Conservation (phyloP, 2,888 invertebrate genomes). For the Biston stratarius region DNA sequence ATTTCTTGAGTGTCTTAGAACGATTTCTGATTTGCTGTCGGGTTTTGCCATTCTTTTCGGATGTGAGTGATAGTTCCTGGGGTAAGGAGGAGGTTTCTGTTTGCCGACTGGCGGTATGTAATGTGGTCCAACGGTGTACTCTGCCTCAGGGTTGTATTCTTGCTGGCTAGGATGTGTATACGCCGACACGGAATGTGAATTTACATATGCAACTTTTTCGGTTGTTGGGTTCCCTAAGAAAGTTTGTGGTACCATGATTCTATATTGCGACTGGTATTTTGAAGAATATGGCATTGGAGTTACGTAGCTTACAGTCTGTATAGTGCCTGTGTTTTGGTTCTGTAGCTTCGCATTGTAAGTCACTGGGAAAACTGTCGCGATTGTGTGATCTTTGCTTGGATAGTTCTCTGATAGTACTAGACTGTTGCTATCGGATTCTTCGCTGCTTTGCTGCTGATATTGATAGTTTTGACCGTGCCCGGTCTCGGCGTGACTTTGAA, state of each 20-base stretch:
- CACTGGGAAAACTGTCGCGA: constrained; percentile 81
- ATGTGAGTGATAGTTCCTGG: constrained; percentile 75
- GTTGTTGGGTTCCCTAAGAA: constrained; percentile 64
- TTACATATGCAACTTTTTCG: constrained; percentile 76
- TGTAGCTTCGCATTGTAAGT: constrained; percentile 62
- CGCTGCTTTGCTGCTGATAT: constrained; percentile 64
- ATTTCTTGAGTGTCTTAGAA: constrained; percentile 53
- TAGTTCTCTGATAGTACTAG: constrained; percentile 85
- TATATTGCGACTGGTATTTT: constrained; percentile 75
- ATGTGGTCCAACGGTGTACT: constrained; percentile 65
- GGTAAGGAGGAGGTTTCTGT: constrained; percentile 67
- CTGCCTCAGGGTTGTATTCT: constrained; percentile 66
- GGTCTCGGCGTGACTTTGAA: constrained; percentile 55
- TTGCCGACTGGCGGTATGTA: constrained; percentile 64
- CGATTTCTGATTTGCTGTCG: constrained; percentile 57
- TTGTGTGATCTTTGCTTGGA: constrained; percentile 86
- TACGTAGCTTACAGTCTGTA: constrained; percentile 77
- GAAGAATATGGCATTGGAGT: constrained; percentile 73
- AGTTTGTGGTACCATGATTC: constrained; percentile 79
- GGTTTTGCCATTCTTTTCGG: constrained; percentile 74
- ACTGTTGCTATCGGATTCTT: constrained; percentile 57
- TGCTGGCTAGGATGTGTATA: constrained; percentile 57
- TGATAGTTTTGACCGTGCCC: constrained; percentile 63
- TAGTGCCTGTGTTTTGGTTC: constrained; percentile 55
- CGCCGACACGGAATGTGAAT: constrained; percentile 70